Base-by-base conservation (phyloP, 92 coral and sea anemone genomes). In the Galaxea fascicularis region DNA sequence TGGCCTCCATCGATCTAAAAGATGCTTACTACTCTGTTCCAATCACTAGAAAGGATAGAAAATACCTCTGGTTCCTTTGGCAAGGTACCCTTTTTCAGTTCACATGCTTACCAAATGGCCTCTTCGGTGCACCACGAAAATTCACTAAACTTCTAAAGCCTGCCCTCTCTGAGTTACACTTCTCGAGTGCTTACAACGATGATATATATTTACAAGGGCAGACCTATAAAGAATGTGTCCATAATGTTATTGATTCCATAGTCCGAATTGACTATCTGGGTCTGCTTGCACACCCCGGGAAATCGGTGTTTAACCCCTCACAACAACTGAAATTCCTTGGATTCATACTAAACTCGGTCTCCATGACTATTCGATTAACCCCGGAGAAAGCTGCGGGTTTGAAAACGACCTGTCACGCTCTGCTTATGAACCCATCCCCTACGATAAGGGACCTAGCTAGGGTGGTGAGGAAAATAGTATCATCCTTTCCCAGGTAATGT, bases 401-500 rank as follows among this genome's bases (percentile, higher is more conserved):
- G n/a, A n/a, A n/a, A n/a, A n/a, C n/a, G n/a, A n/a, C n/a, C n/a
- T n/a, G n/a, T n/a, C n/a, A n/a, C n/a, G n/a, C n/a, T n/a, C n/a
- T n/a, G n/a, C n/a, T n/a, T n/a, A n/a, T n/a, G n/a, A n/a, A n/a
- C n/a, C n/a, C n/a, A n/a, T n/a, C n/a, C n/a, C n/a, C n/a, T n/a
- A n/a, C n/a, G n/a, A n/a, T n/a, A n/a, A n/a, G n/a, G n/a, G n/a
- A n/a, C n/a, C n/a, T n/a, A n/a, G n/a, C n/a, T n/a, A n/a, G n/a
- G n/a, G n/a, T n/a, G 28, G 58, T 81, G 56, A 87, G 91, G 49
- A 58, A 68, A 24, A 73, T 74, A 52, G 54, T 71, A 22, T 81
- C 78, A 56, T 82, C 74, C 41, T 88, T 88, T 51, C 88, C 88
- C 16, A 85, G 84, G 85, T 77, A 27, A 73, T 29, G 82, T 80